phyloP scores from a whole-genome alignment of 2,888 invertebrate species.

The Xanthia icteritia region DNA sequence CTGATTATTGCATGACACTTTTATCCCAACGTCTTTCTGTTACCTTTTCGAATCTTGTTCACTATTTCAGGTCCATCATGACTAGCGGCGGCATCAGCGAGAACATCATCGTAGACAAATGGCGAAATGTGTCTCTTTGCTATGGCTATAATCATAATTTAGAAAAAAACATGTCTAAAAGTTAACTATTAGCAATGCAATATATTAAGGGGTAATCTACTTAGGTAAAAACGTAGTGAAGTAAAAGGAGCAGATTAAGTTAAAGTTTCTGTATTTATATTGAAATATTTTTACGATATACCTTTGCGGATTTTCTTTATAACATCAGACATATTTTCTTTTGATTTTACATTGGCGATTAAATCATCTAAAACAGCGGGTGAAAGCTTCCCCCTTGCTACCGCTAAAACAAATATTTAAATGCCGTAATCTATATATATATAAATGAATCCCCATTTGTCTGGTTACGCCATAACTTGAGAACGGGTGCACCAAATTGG shows the following conservation, averaged over 20 bases:
- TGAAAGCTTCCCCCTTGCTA: slow-evolving; percentile 43
- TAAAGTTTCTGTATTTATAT: no score
- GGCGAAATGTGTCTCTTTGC: slow-evolving; percentile 47
- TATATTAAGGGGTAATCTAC: no score
- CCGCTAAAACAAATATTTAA: slow-evolving; percentile 28
- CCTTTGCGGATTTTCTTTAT: slow-evolving; percentile 34
- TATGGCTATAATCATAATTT: slow-evolving; percentile 29
- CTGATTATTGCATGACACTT: background rate
- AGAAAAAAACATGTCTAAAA: background rate
- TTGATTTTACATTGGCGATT: slow-evolving; percentile 21
- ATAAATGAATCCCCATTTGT: no score
- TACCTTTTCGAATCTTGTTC: slow-evolving; percentile 52
- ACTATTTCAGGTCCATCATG: slow-evolving; percentile 29
- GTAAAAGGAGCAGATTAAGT: no score
- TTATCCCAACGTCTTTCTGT: background rate
- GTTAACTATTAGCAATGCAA: no score
- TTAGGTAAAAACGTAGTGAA: no score
- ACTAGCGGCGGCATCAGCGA: slow-evolving; percentile 15
- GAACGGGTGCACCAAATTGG: no score
- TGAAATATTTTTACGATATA: background rate
- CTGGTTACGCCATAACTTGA: no score
- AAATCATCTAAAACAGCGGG: slow-evolving; percentile 49
- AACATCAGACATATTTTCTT: slow-evolving; percentile 21
- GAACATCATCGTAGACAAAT: slow-evolving; percentile 37
- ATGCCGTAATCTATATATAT: no score